A percentile compares a stretch with the other conserved stretches of the same genome.
Conservation (phyloP, 2,888 invertebrate genomes). For the Linnaemya tessellans region DNA sequence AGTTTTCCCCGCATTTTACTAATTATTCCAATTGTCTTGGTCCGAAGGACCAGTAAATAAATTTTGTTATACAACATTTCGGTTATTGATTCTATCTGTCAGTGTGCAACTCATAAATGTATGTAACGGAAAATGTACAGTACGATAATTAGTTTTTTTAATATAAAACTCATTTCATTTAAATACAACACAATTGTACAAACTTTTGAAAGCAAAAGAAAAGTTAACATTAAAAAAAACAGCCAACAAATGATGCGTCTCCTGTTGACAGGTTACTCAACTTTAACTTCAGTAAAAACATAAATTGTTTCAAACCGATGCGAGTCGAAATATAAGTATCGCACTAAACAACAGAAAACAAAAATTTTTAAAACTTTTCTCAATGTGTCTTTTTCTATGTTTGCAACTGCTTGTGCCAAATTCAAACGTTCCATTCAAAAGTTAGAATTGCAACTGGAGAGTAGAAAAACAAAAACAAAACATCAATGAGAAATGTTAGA, state of each 20-base stretch:
- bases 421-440: slow-evolving; percentile 58
- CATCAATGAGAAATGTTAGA: slow-evolving; percentile 52
- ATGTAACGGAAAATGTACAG: too few relatives aligned
- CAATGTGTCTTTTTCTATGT: background rate
- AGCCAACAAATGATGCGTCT: slow-evolving; percentile 40
- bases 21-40: too few relatives aligned
- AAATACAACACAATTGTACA: background rate
- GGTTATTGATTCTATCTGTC: too few relatives aligned
- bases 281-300: slow-evolving; percentile 19
- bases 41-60: too few relatives aligned
- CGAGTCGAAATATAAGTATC: slow-evolving; percentile 20
- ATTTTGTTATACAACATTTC: too few relatives aligned
- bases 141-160: too few relatives aligned
- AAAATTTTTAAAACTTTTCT: slow-evolving; percentile 31
- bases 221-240: slow-evolving; percentile 1
- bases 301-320: slow-evolving; percentile 34
- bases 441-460: slow-evolving; percentile 48
- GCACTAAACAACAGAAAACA: background rate
- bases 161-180: background rate
- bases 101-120: too few relatives aligned
- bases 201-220: slow-evolving; percentile 1
- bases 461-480: slow-evolving; percentile 2
- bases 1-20: too few relatives aligned
- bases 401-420: slow-evolving; percentile 33
- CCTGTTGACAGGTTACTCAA: slow-evolving; percentile 53